Evolutionary conservation across 2,888 invertebrate species (phyloP), one percentile per base, ranked within the genome.

Genomic region (Spisula subtruncata): DNA sequence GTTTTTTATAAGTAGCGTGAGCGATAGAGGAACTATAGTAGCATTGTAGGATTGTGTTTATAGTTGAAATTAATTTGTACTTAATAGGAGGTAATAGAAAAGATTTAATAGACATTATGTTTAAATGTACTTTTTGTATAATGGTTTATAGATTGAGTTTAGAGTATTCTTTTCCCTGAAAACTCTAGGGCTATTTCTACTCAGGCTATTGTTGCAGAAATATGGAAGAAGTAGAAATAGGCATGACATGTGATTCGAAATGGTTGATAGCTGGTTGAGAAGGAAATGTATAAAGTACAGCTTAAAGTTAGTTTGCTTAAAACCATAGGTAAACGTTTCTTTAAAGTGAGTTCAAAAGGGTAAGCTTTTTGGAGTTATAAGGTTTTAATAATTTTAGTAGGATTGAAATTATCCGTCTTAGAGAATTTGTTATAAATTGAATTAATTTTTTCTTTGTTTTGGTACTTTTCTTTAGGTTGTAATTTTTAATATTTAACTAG

Each of bases 231-330:
- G 46, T 25, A 29, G 14, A 25, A 66, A 79, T 90, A 82, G 90
- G 32, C 32, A 83, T 83, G 87, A 90, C 5, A 90, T 90, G 82
- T 75, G 48, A 56, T 75, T 79, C 90, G 85, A 5, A 66, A 48
- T 18, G 51, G 79, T 48, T 75, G 87, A 87, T 90, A 88, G 87
- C 90, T 90, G 87, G 90, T 86, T 88, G 41, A 51, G 25, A 20
- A 56, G 46, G 20, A 88, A 86, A 88, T 81, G 75, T 75, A 90
- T 86, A 66, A 46, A 82, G 88, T 89, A 79, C 79, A 66, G 89
- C 32, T 82, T 25, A 54, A 18, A 18, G 6, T 54, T 25, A 54
- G 32, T 16, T 82, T 60, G 0, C 2, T 54, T 82, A 51, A 32
- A 25, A 51, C 54, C 1, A 51, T 60, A 51, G n/a, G n/a, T 4